These are phyloP conservation scores for Enteromius anoplus DNA, from an alignment of 2,797 vertebrate species.

Conservation along the genomic window DNA sequence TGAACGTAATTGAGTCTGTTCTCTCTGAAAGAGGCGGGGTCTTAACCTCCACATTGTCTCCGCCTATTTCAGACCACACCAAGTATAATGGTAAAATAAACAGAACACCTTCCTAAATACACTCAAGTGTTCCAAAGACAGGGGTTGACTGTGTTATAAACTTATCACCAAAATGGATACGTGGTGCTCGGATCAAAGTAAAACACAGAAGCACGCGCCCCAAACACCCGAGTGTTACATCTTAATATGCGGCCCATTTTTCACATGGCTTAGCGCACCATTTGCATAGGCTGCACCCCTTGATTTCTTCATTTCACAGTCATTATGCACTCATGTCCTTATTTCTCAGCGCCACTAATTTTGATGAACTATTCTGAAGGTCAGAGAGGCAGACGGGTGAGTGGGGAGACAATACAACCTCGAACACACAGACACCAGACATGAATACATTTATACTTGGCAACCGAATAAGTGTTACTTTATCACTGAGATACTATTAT, in stretches of 20 bases:
- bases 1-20: constrained; percentile 86
- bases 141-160: constrained; percentile 52
- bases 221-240: constrained; percentile 77
- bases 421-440: not conserved
- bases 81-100: constrained; percentile 68
- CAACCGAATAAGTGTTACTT: not conserved
- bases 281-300: constrained; percentile 91
- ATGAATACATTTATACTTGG: not conserved
- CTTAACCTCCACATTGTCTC: constrained; percentile 66
- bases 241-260: constrained; percentile 95
- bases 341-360: constrained; percentile 96
- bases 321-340: constrained; percentile 97
- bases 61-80: constrained; percentile 64
- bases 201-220: constrained; percentile 19
- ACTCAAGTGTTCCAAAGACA: constrained; percentile 67
- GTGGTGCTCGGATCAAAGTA: not conserved
- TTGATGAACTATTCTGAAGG: constrained; percentile 99
- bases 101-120: constrained; percentile 64
- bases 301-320: constrained; percentile 96
- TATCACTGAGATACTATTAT: not conserved
- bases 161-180: not conserved
- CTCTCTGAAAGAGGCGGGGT: constrained; percentile 60
- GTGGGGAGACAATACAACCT: constrained; percentile 20
- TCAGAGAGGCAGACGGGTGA: constrained; percentile 74
- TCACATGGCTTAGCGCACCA: constrained; percentile 93